These are phyloP conservation scores for Bradypus variegatus DNA, from an alignment of 2,797 vertebrate species.

Conservation along the genomic window DNA sequence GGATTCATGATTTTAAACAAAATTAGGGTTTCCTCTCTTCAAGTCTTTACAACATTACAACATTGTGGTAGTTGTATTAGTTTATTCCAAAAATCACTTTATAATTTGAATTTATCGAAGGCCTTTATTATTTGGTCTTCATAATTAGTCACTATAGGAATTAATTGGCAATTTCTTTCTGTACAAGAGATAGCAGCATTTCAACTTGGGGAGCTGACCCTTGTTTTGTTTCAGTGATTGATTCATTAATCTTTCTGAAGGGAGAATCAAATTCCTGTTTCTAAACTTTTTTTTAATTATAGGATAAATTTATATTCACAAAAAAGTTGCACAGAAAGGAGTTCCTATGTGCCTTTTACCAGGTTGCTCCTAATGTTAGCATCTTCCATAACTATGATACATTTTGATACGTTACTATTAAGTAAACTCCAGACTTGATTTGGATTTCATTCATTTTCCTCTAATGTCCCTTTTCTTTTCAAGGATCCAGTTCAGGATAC, in stretches of 20 bases:
- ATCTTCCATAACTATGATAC: neutral
- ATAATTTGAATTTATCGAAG: constrained; percentile 27
- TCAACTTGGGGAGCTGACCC: constrained; percentile 23
- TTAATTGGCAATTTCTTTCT: constrained; percentile 16
- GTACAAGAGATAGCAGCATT: constrained; percentile 14
- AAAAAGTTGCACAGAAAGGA: neutral
- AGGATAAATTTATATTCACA: constrained; percentile 9
- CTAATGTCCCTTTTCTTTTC: neutral
- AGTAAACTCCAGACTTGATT: neutral
- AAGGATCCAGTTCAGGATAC: neutral
- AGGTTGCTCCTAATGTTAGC: neutral
- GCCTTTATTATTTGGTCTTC: neutral
- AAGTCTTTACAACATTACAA: neutral
- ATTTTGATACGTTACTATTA: neutral
- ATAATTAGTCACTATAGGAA: neutral
- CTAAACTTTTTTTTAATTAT: constrained; percentile 15
- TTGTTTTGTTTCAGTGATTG: constrained; percentile 18
- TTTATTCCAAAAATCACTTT: constrained; percentile 22
- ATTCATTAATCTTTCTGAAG: constrained; percentile 31
- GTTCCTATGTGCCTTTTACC: neutral
- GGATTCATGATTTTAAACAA: neutral
- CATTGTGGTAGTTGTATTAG: neutral
- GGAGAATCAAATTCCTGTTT: constrained; percentile 15
- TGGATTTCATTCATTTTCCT: constrained; percentile 4
- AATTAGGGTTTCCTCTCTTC: neutral